A percentile compares a stretch with the other conserved stretches of the same genome.
phyloP scores from a whole-genome alignment of 2,888 invertebrate genomes.

The Pseudeuparius sepicola region DNA sequence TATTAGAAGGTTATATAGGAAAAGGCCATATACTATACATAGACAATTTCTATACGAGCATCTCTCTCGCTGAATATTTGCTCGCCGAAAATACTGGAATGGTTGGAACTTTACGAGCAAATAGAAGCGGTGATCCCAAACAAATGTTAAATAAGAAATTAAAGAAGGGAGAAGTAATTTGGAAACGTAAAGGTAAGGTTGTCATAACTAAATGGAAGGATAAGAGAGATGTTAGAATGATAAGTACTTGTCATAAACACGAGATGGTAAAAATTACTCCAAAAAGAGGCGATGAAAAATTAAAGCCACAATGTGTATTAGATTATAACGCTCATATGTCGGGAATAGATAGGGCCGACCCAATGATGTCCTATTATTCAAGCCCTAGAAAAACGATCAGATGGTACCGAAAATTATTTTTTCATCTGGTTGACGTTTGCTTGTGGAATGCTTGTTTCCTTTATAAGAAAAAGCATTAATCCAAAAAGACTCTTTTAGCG shows the following conservation, averaged over 20 bases:
- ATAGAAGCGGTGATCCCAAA: no score
- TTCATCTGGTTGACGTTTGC: conserved; percentile 22
- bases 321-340: conserved; percentile 25
- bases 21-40: no score
- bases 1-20: no score
- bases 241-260: conserved; percentile 3
- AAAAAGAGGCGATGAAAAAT: conserved; percentile 2
- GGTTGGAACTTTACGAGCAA: no score
- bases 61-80: no score
- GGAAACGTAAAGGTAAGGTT: background rate
- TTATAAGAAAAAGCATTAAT: no score
- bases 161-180: conserved; percentile 1
- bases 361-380: conserved; percentile 29
- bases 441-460: conserved; percentile 13
- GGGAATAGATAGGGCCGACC: conserved; percentile 27
- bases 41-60: no score
- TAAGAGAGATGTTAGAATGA: conserved; percentile 3
- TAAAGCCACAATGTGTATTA: conserved; percentile 4
- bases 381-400: conserved; percentile 29
- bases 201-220: conserved; percentile 4
- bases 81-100: no score
- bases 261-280: background rate
- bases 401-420: conserved; percentile 31
- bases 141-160: no score
- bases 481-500: no score